Base-by-base conservation (phyloP, 1,140 invertebrate species). In the Ephestia elutella region DNA sequence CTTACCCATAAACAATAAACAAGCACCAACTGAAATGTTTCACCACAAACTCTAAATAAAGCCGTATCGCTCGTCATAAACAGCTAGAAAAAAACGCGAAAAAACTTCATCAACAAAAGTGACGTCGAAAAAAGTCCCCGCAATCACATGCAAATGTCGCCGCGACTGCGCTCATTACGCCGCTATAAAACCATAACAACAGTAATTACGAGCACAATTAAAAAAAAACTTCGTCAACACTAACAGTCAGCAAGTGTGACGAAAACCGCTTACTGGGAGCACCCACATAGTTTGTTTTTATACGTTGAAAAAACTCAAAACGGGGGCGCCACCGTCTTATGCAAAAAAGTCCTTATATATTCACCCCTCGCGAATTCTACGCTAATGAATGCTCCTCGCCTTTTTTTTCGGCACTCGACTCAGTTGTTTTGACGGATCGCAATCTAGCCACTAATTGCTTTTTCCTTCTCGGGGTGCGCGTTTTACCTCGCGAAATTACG, bases 381-480 rank as follows among this genome's bases (percentile, higher is more conserved):
- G 80, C 80, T 88, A 86, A 88, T 88, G 83, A 86, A 86, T 81
- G 81, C 80, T 78, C 71, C 69, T 75, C 73, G 65, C 63, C 44
- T 87, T 84, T 84, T 84, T 80, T 78, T 68, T 44, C 59, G 68
- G 68, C 68, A 71, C 67, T 82, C 76, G 68, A 77, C 82, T 73
- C 82, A 82, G 83, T 88, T 88, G 83, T 88, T 88, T 88, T 86
- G 86, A 86, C 83, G 86, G 82, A 80, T 82, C 72, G 83, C 86
- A 88, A 86, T 88, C 83, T 86, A 87, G 83, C 83, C 83, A 86
- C 86, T 88, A 88, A 88, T 88, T 88, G 83, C 86, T 86, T 88
- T 86, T 88, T 86, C 86, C 82, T 86, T 82, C 73, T 79, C 76
- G 75, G 83, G 82, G 83, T 82, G 82, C 78, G 71, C 78, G 71